A percentile compares a stretch with the other conserved stretches of the same genome.
Evolutionary conservation across 2,113 vertebrate species (phyloP).

Genomic region (Sphyrna mokarran): DNA sequence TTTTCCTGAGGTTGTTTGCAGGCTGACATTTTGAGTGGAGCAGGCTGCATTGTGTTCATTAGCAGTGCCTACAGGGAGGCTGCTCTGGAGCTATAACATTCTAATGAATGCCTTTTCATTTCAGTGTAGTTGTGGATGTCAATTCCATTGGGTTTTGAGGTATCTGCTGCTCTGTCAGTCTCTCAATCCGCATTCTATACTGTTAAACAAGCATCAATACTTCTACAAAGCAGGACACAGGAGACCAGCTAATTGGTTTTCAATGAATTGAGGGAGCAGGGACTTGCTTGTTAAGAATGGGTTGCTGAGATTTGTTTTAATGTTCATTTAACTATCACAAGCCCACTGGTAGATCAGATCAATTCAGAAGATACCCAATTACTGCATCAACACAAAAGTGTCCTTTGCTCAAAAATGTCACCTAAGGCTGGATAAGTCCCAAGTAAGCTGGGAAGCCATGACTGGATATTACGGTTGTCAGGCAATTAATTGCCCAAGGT

Average conservation of each 20-base stretch:
- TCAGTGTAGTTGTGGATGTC: not conserved
- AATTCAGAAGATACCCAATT: not conserved
- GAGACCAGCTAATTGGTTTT: not conserved
- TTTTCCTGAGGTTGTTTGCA: not conserved
- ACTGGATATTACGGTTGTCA: too few species aligned
- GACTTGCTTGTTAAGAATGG: not conserved
- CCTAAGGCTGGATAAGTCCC: not conserved
- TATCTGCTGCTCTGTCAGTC: not conserved
- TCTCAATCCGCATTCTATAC: not conserved
- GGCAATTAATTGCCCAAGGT: too few species aligned
- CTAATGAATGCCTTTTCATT: not conserved
- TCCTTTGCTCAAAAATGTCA: accelerated
- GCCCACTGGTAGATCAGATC: not conserved
- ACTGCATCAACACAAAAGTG: not conserved
- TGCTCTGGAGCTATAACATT: not conserved
- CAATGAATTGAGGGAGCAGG: not conserved
- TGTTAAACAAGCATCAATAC: not conserved
- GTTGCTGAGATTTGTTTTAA: not conserved
- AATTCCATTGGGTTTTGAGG: not conserved
- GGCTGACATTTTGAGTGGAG: not conserved
- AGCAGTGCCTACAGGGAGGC: not conserved
- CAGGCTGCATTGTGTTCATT: not conserved
- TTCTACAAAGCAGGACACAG: not conserved
- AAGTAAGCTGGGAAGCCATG: too few species aligned
- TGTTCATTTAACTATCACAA: not conserved